Base-by-base conservation (phyloP, 1,140 invertebrate species). In the Drosophila quadrilineata region DNA sequence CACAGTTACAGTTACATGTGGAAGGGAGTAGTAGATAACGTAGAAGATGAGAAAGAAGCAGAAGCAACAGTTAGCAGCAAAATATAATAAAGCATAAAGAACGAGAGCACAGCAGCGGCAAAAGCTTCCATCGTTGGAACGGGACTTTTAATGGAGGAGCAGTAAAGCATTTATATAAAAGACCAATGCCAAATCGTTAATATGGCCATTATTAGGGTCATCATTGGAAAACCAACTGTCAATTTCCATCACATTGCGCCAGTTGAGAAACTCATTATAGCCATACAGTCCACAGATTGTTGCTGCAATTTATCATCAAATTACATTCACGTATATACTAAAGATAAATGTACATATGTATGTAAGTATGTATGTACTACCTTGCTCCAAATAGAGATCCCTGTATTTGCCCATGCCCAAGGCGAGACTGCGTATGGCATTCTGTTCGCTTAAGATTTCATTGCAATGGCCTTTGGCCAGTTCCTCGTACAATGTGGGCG, bases 191-290 rank as follows among this genome's bases (percentile, higher is more conserved):
- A 88, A 38, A 58, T 88, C 80, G 29, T 76, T 66, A 41, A 86
- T 66, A 33, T 88, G 86, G 49, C 73, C 38, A 29, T 29, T 56
- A 50, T 56, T 46, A 9, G 53, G 22, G 26, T 35, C 46, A 22
- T 74, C 56, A 19, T n/a, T n/a, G n/a, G 53, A 38, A 10, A 48
- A 67, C 84, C 84, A 87, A 63, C 64, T 87, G 57, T 62, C 75
- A 53, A 87, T 66, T 71, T 77, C 84, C 52, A 84, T 71, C 59
- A 76, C 69, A 57, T 79, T 88, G 19, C 71, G 75, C 86, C 80
- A 86, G 62, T 88, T 88, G 33, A 88, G 60, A 52, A 88, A 88
- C 73, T 88, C 86, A 43, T 75, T 82, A 58, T 68, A 88, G 6
- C 86, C 86, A 52, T 67, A 75, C 3, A 88, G 68, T 6, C 86